Conservation (phyloP, 1,140 invertebrate genomes). For the Anastrepha ludens region DNA sequence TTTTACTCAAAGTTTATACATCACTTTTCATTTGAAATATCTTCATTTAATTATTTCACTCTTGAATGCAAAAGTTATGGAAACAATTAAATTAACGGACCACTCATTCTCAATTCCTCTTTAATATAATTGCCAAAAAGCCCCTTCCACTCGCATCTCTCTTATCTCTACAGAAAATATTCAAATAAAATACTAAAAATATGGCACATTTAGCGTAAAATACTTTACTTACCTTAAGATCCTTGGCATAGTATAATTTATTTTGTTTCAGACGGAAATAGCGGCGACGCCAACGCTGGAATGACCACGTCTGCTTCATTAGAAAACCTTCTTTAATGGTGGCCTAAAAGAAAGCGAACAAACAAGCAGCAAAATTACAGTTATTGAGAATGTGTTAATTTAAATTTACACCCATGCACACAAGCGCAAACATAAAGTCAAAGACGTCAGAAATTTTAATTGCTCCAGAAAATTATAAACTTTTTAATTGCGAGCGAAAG, state of each 20-base stretch:
- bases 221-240: constrained; percentile 82
- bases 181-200: too few species aligned
- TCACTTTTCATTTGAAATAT: too few species aligned
- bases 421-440: background rate
- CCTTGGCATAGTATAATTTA: constrained; percentile 89
- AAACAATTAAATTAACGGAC: too few species aligned
- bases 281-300: constrained; percentile 88
- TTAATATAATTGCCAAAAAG: too few species aligned
- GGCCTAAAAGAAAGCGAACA: constrained; percentile 76
- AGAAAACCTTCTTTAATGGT: constrained; percentile 88
- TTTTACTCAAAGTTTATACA: too few species aligned
- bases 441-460: background rate
- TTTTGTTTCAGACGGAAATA: constrained; percentile 88
- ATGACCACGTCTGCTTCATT: constrained; percentile 89
- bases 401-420: background rate
- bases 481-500: constrained; percentile 3
- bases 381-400: constrained; percentile 22
- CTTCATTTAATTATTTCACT: too few species aligned
- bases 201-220: background rate
- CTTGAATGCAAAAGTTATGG: too few species aligned
- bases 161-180: too few species aligned
- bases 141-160: too few species aligned
- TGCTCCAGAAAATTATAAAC: background rate
- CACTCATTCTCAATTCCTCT: too few species aligned
- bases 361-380: constrained; percentile 30